phyloP scores from a whole-genome alignment of 1,140 invertebrate genomes.

The Littorina saxatilis region DNA sequence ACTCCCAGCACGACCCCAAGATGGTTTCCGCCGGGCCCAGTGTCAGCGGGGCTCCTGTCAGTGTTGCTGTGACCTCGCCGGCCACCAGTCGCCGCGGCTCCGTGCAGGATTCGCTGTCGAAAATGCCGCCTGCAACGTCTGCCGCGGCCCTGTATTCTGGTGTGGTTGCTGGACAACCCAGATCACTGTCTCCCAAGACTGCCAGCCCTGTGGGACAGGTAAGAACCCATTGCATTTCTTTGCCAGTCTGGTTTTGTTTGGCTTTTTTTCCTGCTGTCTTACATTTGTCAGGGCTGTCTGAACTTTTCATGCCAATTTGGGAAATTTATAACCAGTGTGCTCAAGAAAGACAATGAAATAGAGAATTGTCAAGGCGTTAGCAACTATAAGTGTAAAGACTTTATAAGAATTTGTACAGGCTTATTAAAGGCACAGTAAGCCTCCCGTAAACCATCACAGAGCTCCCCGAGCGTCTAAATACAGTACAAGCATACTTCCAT shows the following conservation, averaged over 20 bases:
- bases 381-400: no score
- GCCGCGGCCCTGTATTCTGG: slow-evolving; percentile 44
- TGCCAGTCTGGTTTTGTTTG: background rate
- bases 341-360: no score
- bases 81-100: slow-evolving; percentile 11
- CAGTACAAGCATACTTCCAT: no score
- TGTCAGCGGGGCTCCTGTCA: background rate
- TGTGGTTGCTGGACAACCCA: slow-evolving; percentile 51
- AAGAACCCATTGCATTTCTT: background rate
- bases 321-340: no score
- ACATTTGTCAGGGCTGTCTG: no score
- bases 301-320: no score
- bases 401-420: no score
- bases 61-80: background rate
- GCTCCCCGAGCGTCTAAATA: no score
- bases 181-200: slow-evolving; percentile 51
- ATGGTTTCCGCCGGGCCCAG: background rate
- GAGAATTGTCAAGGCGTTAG: no score
- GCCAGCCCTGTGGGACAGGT: slow-evolving; percentile 60
- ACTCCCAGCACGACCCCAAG: slow-evolving; percentile 25
- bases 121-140: slow-evolving; percentile 44
- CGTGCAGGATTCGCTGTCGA: slow-evolving; percentile 23
- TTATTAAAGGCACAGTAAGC: no score
- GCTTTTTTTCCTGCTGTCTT: no score
- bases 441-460: no score